These are phyloP conservation scores for Pogonomyrmex californicus DNA, from an alignment of 1,140 invertebrate species.

Conservation along the genomic window DNA sequence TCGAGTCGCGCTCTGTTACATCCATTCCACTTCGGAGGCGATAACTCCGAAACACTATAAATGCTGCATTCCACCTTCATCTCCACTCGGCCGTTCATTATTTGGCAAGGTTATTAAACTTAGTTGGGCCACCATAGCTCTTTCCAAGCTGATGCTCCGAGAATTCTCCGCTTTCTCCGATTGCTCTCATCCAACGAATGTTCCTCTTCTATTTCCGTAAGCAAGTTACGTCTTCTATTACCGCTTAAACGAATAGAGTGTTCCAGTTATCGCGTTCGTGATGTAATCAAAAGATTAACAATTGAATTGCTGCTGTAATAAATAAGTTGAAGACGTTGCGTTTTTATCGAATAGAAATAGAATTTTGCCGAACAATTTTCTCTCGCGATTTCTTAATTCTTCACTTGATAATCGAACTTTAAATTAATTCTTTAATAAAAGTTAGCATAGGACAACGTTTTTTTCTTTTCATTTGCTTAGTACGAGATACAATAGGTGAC, in stretches of 20 bases:
- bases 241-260: neutral
- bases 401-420: neutral
- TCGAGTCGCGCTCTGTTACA: constrained; percentile 14
- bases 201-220: constrained; percentile 33
- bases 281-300: constrained; percentile 16
- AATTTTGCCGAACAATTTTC: neutral
- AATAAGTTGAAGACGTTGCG: neutral
- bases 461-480: neutral
- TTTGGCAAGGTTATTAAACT: constrained; percentile 52
- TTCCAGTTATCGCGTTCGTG: neutral
- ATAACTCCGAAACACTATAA: constrained; percentile 45
- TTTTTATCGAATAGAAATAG: neutral
- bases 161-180: constrained; percentile 18
- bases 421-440: neutral
- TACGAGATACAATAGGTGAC: neutral
- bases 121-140: constrained; percentile 6
- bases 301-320: neutral
- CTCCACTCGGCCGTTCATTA: constrained; percentile 47
- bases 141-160: constrained; percentile 24
- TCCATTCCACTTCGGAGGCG: constrained; percentile 10
- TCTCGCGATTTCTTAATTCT: neutral
- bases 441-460: neutral
- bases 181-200: constrained; percentile 31
- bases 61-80: constrained; percentile 16
- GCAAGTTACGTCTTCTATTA: constrained; percentile 35